Evolutionary conservation across 2,797 vertebrate species (phyloP).

Genomic region (Amblyraja radiata): DNA sequence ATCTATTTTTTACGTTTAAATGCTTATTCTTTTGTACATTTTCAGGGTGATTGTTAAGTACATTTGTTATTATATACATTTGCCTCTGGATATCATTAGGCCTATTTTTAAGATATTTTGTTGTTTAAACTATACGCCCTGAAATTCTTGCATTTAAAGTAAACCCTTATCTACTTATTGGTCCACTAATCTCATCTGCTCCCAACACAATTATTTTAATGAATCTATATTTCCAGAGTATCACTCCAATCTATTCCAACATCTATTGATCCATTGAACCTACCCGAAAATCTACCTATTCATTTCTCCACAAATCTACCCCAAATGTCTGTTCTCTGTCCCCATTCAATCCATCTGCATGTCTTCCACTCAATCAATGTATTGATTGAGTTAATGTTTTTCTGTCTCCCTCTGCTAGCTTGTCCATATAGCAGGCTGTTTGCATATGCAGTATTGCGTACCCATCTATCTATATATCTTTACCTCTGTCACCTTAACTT

Average conservation of each 20-base stretch:
- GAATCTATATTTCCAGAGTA: constrained; percentile 49
- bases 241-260: constrained; percentile 48
- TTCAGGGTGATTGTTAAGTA: not conserved
- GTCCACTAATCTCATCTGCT: not conserved
- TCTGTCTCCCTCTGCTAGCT: constrained; percentile 45
- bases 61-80: not conserved
- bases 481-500: constrained; percentile 26
- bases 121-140: not conserved
- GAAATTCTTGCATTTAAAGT: not conserved
- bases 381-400: constrained; percentile 47
- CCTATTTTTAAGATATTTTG: not conserved
- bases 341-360: constrained; percentile 44
- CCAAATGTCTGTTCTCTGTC: constrained; percentile 46
- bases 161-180: not conserved
- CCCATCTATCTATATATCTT: constrained; percentile 31
- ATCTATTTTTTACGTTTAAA: not conserved
- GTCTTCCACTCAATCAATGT: constrained; percentile 50
- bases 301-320: constrained; percentile 51
- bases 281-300: constrained; percentile 42
- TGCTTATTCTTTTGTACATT: not conserved
- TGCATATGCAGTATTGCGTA: constrained; percentile 30
- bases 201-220: constrained; percentile 26
- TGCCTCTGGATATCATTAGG: not conserved
- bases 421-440: constrained; percentile 36
- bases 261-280: constrained; percentile 51